Evolutionary conservation across 2,113 vertebrate species (phyloP).

Genomic region (Cyanoramphus novaezelandiae): DNA sequence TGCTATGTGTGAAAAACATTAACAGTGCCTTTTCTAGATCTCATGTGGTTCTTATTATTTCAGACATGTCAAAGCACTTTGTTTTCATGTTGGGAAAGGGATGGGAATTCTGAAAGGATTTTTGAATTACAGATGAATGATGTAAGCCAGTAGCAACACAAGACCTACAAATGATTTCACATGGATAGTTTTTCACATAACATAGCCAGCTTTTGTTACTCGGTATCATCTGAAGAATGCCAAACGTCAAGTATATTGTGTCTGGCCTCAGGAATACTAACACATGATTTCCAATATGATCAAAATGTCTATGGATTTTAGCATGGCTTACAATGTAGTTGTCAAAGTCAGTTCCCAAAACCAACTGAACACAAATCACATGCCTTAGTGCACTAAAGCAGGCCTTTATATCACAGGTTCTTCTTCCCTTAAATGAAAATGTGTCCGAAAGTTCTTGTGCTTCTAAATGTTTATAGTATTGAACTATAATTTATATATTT

Average conservation of each 20-base stretch:
- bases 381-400: background rate
- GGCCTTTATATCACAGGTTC: background rate
- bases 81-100: background rate
- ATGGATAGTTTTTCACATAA: background rate
- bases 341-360: background rate
- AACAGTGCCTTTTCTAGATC: background rate
- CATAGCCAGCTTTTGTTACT: background rate
- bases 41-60: background rate
- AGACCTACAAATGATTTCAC: background rate
- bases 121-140: background rate
- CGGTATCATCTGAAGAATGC: background rate
- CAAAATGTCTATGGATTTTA: background rate
- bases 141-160: background rate
- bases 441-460: background rate
- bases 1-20: background rate
- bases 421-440: background rate
- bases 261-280: background rate
- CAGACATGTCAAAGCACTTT: background rate
- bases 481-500: background rate
- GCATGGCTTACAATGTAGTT: background rate
- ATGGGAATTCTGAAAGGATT: background rate
- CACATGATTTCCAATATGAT: background rate
- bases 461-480: background rate
- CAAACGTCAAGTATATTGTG: background rate
- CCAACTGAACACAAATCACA: background rate